Evolutionary conservation across 2,797 vertebrate species (phyloP).

Genomic region (Megaceryle alcyon): DNA sequence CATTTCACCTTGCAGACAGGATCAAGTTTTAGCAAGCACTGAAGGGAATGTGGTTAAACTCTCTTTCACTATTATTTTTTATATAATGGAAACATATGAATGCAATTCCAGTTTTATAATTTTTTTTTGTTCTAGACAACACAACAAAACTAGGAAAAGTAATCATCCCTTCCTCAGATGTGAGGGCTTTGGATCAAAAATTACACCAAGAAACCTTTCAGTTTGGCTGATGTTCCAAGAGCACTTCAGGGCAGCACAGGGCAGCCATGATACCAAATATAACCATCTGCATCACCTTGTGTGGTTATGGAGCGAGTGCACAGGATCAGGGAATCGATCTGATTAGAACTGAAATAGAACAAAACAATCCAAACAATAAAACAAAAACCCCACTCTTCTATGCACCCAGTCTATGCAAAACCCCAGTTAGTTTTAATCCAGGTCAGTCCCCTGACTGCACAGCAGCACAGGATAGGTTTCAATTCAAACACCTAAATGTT

Average conservation of each 20-base stretch:
- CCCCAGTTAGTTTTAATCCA: neutral
- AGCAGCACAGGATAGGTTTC: neutral
- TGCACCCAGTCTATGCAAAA: neutral
- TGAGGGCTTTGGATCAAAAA: neutral
- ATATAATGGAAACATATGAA: neutral
- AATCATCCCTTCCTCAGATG: neutral
- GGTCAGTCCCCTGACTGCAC: neutral
- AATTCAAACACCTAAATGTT: neutral
- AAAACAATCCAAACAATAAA: neutral
- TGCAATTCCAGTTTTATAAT: neutral
- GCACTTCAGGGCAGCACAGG: neutral
- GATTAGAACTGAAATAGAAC: neutral
- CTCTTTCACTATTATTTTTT: neutral
- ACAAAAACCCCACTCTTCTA: neutral
- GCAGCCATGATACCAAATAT: neutral
- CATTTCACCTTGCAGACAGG: neutral
- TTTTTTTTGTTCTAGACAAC: neutral
- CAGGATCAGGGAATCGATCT: neutral
- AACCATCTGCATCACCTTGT: neutral
- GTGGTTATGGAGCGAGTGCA: neutral
- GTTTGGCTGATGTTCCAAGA: neutral
- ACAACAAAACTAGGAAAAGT: neutral
- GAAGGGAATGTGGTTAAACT: neutral
- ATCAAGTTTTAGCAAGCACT: conserved; percentile 41
- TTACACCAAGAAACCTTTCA: neutral